Conservation (phyloP, 2,113 vertebrate species). For the Eolophus roseicapilla region DNA sequence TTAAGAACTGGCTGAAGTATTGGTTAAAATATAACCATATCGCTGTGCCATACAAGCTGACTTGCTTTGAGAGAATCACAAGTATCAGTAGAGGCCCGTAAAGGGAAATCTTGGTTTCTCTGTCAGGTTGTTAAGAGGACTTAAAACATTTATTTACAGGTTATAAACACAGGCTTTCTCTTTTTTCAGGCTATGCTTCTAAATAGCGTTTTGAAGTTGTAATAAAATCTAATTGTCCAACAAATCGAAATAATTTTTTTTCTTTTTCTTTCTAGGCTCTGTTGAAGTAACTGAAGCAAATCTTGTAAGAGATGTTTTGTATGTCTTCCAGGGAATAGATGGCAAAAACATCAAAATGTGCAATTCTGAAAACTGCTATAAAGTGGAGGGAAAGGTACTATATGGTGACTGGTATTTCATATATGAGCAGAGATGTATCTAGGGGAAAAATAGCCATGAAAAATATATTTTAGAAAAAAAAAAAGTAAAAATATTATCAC, state of each 20-base stretch:
- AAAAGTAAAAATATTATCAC: neutral
- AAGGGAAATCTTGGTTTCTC: neutral
- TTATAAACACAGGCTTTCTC: neutral
- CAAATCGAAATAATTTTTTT: neutral
- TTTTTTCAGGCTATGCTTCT: neutral
- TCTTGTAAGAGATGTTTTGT: constrained; percentile 94
- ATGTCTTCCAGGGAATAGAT: constrained; percentile 98
- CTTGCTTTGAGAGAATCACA: neutral
- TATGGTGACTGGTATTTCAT: neutral
- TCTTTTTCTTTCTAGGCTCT: constrained; percentile 54
- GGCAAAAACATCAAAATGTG: constrained; percentile 95
- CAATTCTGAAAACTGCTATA: constrained; percentile 90
- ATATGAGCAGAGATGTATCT: neutral
- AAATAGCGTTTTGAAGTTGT: neutral
- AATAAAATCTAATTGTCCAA: neutral
- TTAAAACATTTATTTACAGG: neutral
- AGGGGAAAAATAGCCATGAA: neutral
- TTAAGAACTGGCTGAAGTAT: neutral
- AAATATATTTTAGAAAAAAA: neutral
- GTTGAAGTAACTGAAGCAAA: constrained; percentile 87
- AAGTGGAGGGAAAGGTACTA: constrained; percentile 90
- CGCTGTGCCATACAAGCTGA: neutral
- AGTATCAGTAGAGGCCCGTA: neutral
- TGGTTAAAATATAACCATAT: neutral
- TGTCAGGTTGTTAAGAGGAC: neutral